phyloP scores from a whole-genome alignment of 2,888 invertebrate species.

The Pilophorus perplexus region DNA sequence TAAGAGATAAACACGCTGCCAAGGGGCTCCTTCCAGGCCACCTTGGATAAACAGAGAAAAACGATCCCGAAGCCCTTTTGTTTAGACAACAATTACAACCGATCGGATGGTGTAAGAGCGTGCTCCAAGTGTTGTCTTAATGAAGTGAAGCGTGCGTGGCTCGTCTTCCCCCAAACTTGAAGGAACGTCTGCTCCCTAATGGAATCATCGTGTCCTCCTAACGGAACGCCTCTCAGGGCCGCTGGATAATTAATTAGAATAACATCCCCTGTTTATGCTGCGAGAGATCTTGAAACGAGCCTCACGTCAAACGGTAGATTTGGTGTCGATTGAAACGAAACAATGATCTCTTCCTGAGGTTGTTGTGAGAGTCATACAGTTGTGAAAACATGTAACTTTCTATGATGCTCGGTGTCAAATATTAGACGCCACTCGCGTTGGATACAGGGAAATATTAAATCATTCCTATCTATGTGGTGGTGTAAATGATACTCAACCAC shows the following conservation, averaged over 20 bases:
- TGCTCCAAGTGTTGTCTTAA: conserved; percentile 18
- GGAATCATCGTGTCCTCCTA: conserved; percentile 14
- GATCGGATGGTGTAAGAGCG: conserved; percentile 12
- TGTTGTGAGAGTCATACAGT: too few species aligned
- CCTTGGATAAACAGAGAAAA: conserved; percentile 20
- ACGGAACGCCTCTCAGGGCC: background rate
- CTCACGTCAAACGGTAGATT: too few species aligned
- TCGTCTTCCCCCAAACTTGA: background rate
- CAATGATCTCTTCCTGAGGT: too few species aligned
- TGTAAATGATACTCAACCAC: too few species aligned
- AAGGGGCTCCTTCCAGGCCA: background rate
- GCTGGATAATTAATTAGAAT: conserved; percentile 23
- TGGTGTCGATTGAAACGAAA: too few species aligned
- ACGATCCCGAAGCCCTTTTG: conserved; percentile 16
- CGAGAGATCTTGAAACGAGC: background rate
- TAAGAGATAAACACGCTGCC: conserved; percentile 3
- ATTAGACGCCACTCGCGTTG: too few species aligned
- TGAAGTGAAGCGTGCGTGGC: conserved; percentile 17
- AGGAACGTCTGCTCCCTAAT: conserved; percentile 6
- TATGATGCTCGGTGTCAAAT: too few species aligned
- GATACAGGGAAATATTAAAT: too few species aligned
- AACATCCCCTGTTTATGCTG: conserved; percentile 10
- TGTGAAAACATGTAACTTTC: too few species aligned
- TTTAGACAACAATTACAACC: conserved; percentile 19
- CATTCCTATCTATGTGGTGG: too few species aligned